These are phyloP conservation scores for Ptilonorhynchus violaceus DNA, from an alignment of 2,113 vertebrate genomes.

Conservation along the genomic window DNA sequence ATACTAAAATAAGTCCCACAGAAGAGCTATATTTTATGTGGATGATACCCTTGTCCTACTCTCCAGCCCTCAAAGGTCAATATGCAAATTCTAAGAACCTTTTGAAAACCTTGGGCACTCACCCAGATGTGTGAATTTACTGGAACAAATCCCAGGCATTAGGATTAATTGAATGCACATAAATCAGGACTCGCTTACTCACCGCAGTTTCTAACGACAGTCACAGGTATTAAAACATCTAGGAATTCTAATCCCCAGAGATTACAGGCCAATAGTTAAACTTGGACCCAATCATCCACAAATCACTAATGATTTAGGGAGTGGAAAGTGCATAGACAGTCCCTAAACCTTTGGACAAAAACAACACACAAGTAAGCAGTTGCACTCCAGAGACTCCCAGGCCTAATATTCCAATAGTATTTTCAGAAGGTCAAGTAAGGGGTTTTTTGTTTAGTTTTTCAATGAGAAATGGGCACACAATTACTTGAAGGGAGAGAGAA, in stretches of 20 bases:
- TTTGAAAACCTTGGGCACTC: background rate
- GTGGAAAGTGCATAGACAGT: background rate
- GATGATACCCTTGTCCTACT: background rate
- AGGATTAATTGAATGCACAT: background rate
- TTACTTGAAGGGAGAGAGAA: background rate
- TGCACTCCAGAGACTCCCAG: background rate
- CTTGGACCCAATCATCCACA: background rate
- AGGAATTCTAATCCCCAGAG: background rate
- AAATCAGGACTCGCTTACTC: background rate
- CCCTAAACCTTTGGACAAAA: background rate
- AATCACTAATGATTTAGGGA: background rate
- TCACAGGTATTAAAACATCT: background rate
- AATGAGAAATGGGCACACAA: background rate
- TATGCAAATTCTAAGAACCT: background rate
- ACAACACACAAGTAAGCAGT: background rate
- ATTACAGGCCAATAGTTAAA: background rate
- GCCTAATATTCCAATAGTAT: background rate
- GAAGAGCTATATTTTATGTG: background rate
- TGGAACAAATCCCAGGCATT: background rate
- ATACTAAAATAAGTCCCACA: background rate
- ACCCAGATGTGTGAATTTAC: background rate
- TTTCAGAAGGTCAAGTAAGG: background rate
- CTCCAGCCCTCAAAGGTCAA: background rate
- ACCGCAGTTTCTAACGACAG: background rate
- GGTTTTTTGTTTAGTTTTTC: background rate